Base-by-base conservation (phyloP, 2,888 invertebrate genomes). In the Stenoptilia bipunctidactyla region DNA sequence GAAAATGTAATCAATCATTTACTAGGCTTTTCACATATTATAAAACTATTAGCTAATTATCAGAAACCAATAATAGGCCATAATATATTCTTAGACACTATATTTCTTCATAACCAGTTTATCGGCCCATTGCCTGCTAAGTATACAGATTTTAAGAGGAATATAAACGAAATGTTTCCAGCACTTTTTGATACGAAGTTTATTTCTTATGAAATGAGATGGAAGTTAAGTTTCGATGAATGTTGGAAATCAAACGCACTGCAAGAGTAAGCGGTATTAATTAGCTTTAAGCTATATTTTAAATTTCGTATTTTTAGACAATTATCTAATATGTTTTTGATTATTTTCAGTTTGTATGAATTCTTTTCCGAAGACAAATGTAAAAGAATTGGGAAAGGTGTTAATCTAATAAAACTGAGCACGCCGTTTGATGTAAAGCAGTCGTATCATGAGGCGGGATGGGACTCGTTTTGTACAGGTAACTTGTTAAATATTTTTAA, bases 41-140 rank as follows among this genome's bases (percentile, higher is more conserved):
- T 92, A 43, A 64, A 86, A 12, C 58, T 90, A 0, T 61, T 93
- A n/a, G 70, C 70, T 20, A 57, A 68, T 1, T 61, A 85, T 4
- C 83, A 87, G 47, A 92, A 91, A 72, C 92, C 92, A 2, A 70
- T 94, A 14, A 71, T 93, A 15, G 92, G 92, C 0, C 94, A 94
- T 62, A 94, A 94, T 63, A 61, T 89, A 45, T 80, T 91, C 40
- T 66, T 90, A 45, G 94, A 94, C 64, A 66, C 89, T 1, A 61
- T 93, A 51, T 77, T 92, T 15, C 66, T 92, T 41, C 88, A 90
- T 55, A 88, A 90, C 52, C 90, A 90, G 58, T 93, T 93, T 61
- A 86, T 90, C 52, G 85, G 86, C 37, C 86, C 89, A 0, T 61
- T 93, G 38, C 93, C 93, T 20, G 71, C 86, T 9, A 85, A 76